Evolutionary conservation across 2,113 vertebrate species (phyloP), one percentile per base, ranked within the genome.

Genomic region (Hydrolagus affinis): DNA sequence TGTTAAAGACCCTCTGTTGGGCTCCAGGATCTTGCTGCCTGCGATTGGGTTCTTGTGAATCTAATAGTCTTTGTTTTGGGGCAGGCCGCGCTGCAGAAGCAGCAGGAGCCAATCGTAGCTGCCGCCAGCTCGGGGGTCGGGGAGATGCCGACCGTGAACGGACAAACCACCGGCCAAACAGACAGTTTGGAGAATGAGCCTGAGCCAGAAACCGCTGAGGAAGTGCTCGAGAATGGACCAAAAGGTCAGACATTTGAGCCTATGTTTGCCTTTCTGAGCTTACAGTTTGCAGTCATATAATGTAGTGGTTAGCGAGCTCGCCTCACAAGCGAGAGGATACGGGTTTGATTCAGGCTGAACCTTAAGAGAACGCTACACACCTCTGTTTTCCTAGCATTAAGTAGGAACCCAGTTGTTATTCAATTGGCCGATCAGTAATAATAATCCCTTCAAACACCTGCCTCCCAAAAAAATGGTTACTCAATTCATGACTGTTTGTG

Each of bases 51-150:
- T 74, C 30, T 56, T 0, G 17, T 56, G 72, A 19, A 14, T 75
- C 21, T 75, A 30, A 59, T 17, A 11, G 57, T 23, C 44, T 60
- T 0, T 23, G 8, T 70, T 19, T 68, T 0, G 14, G 88, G 87
- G 21, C 83, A 99, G 98, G 98, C 96, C 66, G 96, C 96, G 56
- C 90, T 99, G 86, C 97, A 98, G 92, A 98, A 96, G 77, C 97
- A 98, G 83, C 96, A 97, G 87, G 92, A 94, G 72, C 93, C 94
- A 0, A 91, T 90, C 30, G 86, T 91, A 86, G 88, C 92, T 56
- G 88, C 93, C 0, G 90, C 93, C 64, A 92, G 92, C 30, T 86
- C 92, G 0, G 85, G 93, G 12, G 87, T 95, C 76, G 91, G 94
- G 25, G 96, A 98, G 28, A 23, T 83, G 68, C 91, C 93, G 0